phyloP scores from a whole-genome alignment of 2,888 invertebrate species.

The Ariolimax columbianus region DNA sequence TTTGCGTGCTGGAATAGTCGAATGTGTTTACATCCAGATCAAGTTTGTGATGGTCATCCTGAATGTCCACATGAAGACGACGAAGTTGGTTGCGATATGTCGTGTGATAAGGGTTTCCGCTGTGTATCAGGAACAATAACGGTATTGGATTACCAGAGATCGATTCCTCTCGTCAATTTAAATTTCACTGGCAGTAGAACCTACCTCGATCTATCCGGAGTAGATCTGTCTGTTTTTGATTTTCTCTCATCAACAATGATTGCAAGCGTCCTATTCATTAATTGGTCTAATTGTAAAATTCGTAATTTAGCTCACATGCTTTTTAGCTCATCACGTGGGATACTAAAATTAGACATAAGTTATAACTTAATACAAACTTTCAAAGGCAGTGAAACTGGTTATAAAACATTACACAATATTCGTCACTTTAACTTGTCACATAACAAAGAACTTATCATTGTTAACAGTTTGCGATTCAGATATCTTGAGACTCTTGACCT shows the following conservation, averaged over 20 bases:
- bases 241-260: neutral
- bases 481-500: constrained; percentile 20
- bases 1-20: constrained; percentile 10
- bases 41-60: constrained; percentile 31
- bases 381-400: too few relatives aligned
- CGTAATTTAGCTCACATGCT: neutral
- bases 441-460: neutral
- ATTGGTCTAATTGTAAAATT: neutral
- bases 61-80: constrained; percentile 33
- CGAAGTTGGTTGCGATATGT: constrained; percentile 10
- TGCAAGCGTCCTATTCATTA: neutral
- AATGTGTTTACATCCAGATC: constrained; percentile 41
- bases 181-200: neutral
- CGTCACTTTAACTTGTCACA: neutral
- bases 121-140: constrained; percentile 16
- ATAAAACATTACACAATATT: neutral
- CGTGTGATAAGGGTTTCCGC: constrained; percentile 25
- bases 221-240: neutral
- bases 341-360: neutral
- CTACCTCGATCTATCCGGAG: neutral
- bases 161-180: neutral
- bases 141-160: neutral
- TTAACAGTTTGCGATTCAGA: neutral
- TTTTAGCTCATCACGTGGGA: too few relatives aligned
- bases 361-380: neutral